A percentile compares a stretch with the other conserved stretches of the same genome.
Conservation (phyloP, 2,797 vertebrate species). For the Channallabes apus region DNA sequence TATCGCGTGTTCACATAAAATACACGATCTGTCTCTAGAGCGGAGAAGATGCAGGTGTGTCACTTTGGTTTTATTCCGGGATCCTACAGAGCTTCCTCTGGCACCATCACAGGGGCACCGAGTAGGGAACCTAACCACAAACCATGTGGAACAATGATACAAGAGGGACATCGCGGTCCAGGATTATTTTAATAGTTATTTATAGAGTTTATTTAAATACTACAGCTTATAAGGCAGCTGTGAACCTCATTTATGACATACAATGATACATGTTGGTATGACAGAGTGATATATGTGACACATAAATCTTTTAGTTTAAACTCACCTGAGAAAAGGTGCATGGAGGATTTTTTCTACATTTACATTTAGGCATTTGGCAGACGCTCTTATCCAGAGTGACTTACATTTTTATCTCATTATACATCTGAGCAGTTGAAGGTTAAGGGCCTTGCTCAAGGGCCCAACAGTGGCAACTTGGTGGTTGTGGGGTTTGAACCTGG, state of each 20-base stretch:
- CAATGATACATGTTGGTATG: background rate
- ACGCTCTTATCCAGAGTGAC: no score
- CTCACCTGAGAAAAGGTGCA: background rate
- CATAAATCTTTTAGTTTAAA: background rate
- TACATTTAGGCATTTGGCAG: no score
- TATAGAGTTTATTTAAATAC: background rate
- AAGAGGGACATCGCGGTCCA: background rate
- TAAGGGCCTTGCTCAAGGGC: no score
- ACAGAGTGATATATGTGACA: background rate
- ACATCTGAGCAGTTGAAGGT: no score
- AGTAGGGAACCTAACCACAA: conserved; percentile 11
- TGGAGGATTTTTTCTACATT: no score
- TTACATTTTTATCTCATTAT: no score
- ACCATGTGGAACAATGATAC: background rate
- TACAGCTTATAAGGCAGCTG: no score
- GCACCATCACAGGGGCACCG: background rate
- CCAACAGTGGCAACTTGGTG: no score
- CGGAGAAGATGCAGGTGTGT: background rate
- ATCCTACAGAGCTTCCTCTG: background rate
- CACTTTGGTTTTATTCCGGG: conserved; percentile 20
- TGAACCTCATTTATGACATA: background rate
- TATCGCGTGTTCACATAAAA: background rate
- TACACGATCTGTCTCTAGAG: background rate
- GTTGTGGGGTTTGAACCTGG: no score
- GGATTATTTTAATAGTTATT: background rate